Evolutionary conservation across 2,797 vertebrate genomes (phyloP), one percentile per base, ranked within the genome.

Genomic region (Enteromius fasciolatus): DNA sequence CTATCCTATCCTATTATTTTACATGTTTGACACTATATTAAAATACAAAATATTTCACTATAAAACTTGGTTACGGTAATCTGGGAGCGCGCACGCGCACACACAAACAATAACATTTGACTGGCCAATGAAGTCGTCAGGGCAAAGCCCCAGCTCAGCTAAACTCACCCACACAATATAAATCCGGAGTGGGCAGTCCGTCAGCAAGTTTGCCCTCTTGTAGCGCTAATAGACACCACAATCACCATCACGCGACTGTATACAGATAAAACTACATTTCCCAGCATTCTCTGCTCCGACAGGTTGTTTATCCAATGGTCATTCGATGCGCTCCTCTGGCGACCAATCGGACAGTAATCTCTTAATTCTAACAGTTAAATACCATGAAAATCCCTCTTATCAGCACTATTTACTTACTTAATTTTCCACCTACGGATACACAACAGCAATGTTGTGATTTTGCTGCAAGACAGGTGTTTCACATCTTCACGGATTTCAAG

Each of bases 81-180:
- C 18, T 77, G 41, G 5, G 12, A n/a, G 17, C 25, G 6, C 44
- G 11, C 61, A 14, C 50, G 15, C 7, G 8, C 61, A 48, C 46
- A 11, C 12, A 63, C 20, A 64, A 33, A 76, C 73, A 76, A 82
- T 67, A 41, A 63, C 63, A 77, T 68, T 69, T 87, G 0, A 86
- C 20, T 64, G 57, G 89, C 83, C 14, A 86, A 89, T 90, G 89
- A 90, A 88, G 85, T 89, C 86, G 89, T 84, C 89, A 88, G 91
- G 86, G 87, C 88, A 93, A 93, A 87, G 68, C 76, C 81, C 46
- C 92, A 93, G 90, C 91, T 94, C 93, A 94, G 94, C 94, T 94
- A 92, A 94, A 94, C 90, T 88, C 86, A 76, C 81, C 39, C 84
- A 89, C 84, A 94, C 93, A 93, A 95, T 93, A 87, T 90, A 93